Evolutionary conservation across 2,797 vertebrate genomes (phyloP).

Genomic region (Danio tinwini): DNA sequence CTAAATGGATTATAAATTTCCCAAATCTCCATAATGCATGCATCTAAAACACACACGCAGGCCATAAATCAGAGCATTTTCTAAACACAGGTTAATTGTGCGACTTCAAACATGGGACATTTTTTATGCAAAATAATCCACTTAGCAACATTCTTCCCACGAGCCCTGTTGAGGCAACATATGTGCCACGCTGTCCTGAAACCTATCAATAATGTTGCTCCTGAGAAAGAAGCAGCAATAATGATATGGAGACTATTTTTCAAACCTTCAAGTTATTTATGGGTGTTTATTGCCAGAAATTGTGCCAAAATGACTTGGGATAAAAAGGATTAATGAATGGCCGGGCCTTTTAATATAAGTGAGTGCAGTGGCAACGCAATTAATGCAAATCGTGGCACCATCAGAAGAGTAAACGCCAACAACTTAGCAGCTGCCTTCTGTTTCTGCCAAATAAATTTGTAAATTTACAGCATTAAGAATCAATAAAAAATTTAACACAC

Average conservation of each 20-base stretch:
- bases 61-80: conserved; percentile 97
- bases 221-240: conserved; percentile 83
- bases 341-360: conserved; percentile 99
- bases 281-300: conserved; percentile 99
- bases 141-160: conserved; percentile 90
- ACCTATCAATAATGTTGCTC: conserved; percentile 90
- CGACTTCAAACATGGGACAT: conserved; percentile 93
- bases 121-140: conserved; percentile 99
- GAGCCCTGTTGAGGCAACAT: conserved; percentile 78
- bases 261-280: conserved; percentile 90
- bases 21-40: conserved; percentile 97
- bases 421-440: conserved; percentile 88
- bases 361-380: conserved; percentile 96
- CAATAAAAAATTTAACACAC: conserved; percentile 99
- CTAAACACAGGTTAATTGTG: conserved; percentile 99
- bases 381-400: conserved; percentile 93
- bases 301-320: conserved; percentile 99
- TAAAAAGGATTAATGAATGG: conserved; percentile 96
- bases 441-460: conserved; percentile 95
- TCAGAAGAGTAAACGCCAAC: conserved; percentile 89
- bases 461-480: conserved; percentile 99
- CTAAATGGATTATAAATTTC: conserved; percentile 99
- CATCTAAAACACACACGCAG: conserved; percentile 91
- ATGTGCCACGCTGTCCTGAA: conserved; percentile 82
- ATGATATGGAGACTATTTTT: conserved; percentile 89